A percentile compares a stretch with the other conserved stretches of the same genome.
Evolutionary conservation across 2,888 invertebrate genomes (phyloP).

Genomic region (Tipula vernalis): DNA sequence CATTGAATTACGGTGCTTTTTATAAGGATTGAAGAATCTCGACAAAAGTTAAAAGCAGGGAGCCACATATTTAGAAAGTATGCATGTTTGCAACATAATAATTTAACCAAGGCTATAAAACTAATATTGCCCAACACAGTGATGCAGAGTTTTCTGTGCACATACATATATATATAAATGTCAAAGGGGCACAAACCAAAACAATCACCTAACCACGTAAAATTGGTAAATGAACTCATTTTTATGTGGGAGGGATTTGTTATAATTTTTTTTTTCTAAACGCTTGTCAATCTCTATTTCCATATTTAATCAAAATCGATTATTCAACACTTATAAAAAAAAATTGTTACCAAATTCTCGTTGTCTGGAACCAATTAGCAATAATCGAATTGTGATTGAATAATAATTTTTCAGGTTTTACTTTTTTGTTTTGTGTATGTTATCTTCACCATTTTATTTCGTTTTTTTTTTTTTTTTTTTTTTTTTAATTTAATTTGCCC

Average conservation of each 20-base stretch:
- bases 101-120: too few relatives aligned
- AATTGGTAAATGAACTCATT: not conserved
- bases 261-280: not conserved
- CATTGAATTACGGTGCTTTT: too few relatives aligned
- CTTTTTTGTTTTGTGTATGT: not conserved
- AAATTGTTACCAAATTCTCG: not conserved
- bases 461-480: not conserved
- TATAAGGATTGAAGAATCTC: too few relatives aligned
- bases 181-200: not conserved
- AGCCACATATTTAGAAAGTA: too few relatives aligned
- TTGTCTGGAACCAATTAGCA: conserved; percentile 4
- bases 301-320: not conserved
- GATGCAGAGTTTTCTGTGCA: not conserved
- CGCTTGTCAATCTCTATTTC: not conserved
- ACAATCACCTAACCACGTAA: not conserved
- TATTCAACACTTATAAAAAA: not conserved
- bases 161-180: not conserved
- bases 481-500: not conserved
- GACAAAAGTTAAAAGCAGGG: too few relatives aligned
- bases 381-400: not conserved
- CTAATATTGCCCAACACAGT: too few relatives aligned
- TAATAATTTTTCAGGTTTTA: not conserved
- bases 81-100: too few relatives aligned
- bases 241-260: not conserved
- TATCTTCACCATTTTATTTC: not conserved